phyloP scores from a whole-genome alignment of 2,888 invertebrate species.

The Clusia tigrina region DNA sequence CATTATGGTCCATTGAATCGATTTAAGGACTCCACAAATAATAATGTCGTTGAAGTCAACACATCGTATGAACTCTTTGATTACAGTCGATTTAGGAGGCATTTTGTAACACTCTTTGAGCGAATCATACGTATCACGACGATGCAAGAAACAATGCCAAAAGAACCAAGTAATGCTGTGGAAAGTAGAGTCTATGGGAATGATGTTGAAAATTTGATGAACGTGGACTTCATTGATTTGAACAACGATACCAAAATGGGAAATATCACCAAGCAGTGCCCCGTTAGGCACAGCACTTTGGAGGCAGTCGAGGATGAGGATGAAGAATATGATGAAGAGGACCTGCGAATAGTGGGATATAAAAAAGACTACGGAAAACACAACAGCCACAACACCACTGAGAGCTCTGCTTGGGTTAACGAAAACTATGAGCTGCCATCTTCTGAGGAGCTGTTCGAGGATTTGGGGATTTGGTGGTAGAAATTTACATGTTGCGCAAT shows the following conservation, averaged over 20 bases:
- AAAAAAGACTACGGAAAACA: slow-evolving; percentile 48
- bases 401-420: slow-evolving; percentile 55
- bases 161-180: background rate
- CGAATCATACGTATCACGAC: slow-evolving; percentile 50
- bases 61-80: slow-evolving; percentile 52
- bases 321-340: slow-evolving; percentile 55
- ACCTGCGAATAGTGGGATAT: slow-evolving; percentile 54
- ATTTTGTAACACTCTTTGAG: slow-evolving; percentile 58
- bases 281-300: slow-evolving; percentile 40
- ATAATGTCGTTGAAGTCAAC: slow-evolving; percentile 43
- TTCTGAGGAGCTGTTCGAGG: slow-evolving; percentile 56
- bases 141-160: slow-evolving; percentile 27
- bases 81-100: slow-evolving; percentile 56
- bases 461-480: slow-evolving; percentile 59
- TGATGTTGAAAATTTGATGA: slow-evolving; percentile 47
- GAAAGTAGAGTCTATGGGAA: slow-evolving; percentile 35
- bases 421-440: slow-evolving; percentile 57
- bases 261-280: slow-evolving; percentile 16
- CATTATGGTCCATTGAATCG: slow-evolving; percentile 60
- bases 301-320: slow-evolving; percentile 57
- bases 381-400: slow-evolving; percentile 23
- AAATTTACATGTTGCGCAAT: no score
- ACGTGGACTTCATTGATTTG: slow-evolving; percentile 5
- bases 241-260: background rate
- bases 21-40: slow-evolving; percentile 42